Conservation (phyloP, 1,140 invertebrate genomes). For the Campoletis sonorensis region DNA sequence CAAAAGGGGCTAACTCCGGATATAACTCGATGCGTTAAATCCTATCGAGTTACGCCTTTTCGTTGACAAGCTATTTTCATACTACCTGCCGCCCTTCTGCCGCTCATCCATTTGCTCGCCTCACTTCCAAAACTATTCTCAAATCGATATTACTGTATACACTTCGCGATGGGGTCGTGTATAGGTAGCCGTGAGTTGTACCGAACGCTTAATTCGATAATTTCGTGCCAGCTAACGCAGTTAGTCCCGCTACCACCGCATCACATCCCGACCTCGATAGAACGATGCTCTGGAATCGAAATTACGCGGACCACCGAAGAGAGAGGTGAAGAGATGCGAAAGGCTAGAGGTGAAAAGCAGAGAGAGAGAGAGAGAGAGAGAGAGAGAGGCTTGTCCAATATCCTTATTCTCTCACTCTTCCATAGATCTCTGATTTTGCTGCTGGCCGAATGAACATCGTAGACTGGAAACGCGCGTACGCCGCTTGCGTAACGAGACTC, state of each 20-base stretch:
- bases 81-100: background rate
- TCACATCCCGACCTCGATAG: constrained; percentile 1
- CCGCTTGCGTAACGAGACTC: constrained; percentile 18
- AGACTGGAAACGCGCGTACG: background rate
- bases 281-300: constrained; percentile 29
- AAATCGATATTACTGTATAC: background rate
- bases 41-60: background rate
- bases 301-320: constrained; percentile 19
- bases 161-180: background rate
- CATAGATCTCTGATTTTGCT: background rate
- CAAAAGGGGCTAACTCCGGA: background rate
- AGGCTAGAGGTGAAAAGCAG: no score
- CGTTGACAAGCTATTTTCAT: background rate
- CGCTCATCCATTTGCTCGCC: background rate
- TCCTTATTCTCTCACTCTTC: background rate
- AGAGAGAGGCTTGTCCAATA: background rate
- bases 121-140: background rate
- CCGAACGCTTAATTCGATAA: constrained; percentile 43
- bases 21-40: background rate
- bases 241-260: constrained; percentile 43
- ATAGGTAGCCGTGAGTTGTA: background rate
- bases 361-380: background rate
- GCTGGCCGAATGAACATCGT: background rate
- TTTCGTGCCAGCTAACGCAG: constrained; percentile 42
- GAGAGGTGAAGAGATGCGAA: background rate